Base-by-base conservation (phyloP, 2,888 invertebrate genomes). In the Plusia festucae region DNA sequence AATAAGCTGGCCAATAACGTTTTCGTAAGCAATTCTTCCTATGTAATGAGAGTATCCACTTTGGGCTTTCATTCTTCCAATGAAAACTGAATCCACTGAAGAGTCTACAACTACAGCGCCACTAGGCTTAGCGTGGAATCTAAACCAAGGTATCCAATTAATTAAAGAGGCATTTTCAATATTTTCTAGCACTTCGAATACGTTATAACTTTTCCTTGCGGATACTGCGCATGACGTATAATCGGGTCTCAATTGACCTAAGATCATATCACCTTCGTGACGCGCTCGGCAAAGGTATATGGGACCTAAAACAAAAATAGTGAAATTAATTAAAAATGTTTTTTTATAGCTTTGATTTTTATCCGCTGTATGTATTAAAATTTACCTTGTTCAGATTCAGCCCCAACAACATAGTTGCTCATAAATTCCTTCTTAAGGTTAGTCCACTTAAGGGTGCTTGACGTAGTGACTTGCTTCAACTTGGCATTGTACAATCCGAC, bases 401-500 rank as follows among this genome's bases (percentile, higher is more conserved):
- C 91, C 76, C 97, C 98, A 51, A 97, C 93, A 24, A 98, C 97
- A 58, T 97, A 97, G 81, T 96, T 96, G 70, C 79, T 84, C 89
- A 91, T 91, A 7, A 85, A 85, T 80, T 93, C 92, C 81, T 89
- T 91, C 73, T 89, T 92, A 57, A 91, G 81, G 71, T 96, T 95
- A 59, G 97, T 95, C 98, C 98, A 98, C 85, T 96, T 96, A 59
- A 98, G 94, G 0, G 98, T 97, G 83, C 97, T 97, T 8, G 98
- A 98, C 5, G 98, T 98, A 60, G 97, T 95, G 63, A 97, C 95
- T 89, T 98, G 97, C 69, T 96, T 96, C 68, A 96, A 88, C 85
- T 85, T 93, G 58, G 93, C 86, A 74, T 93, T 93, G 81, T 89
- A 93, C 13, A 95, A 82, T 9, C 93, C 93, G 24, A 91, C 95